Evolutionary conservation across 2,797 vertebrate genomes (phyloP).

Genomic region (Sorex maritimensis): DNA sequence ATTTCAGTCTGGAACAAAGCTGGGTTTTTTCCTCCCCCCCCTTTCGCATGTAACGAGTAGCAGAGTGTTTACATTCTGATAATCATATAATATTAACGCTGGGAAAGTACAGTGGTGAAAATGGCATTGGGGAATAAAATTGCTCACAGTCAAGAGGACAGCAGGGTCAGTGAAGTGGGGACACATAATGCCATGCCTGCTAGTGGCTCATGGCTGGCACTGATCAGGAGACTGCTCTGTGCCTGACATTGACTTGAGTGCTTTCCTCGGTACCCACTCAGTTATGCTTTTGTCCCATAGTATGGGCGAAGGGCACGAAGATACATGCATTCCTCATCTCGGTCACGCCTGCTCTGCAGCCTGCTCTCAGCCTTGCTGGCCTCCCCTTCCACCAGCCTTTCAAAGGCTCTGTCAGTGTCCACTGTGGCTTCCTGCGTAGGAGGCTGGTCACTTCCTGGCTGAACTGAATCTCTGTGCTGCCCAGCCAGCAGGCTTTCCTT

Average conservation of each 20-base stretch:
- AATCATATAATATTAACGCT: constrained; percentile 63
- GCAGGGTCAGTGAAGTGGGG: neutral
- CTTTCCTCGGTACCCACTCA: neutral
- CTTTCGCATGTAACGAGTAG: constrained; percentile 51
- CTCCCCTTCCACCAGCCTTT: constrained; percentile 4
- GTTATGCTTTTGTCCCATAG: neutral
- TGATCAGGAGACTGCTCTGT: neutral
- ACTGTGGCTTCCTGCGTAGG: neutral
- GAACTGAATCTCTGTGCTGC: neutral
- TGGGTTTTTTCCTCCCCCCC: neutral
- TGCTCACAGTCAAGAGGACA: constrained; percentile 58
- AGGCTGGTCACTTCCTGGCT: neutral
- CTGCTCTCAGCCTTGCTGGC: neutral
- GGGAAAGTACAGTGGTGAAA: constrained; percentile 45
- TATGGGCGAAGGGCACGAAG: neutral
- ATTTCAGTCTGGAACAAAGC: constrained; percentile 79
- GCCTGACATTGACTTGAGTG: neutral
- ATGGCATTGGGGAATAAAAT: constrained; percentile 52
- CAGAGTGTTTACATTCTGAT: constrained; percentile 59
- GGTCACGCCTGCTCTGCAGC: neutral
- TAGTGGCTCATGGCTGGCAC: neutral
- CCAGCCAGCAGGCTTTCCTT: no score
- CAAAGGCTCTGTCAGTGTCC: neutral
- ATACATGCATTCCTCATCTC: neutral
- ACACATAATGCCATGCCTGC: neutral